A percentile compares a stretch with the other conserved stretches of the same genome.
phyloP scores from a whole-genome alignment of 1,140 invertebrate genomes.

The Lucilia cuprina region DNA sequence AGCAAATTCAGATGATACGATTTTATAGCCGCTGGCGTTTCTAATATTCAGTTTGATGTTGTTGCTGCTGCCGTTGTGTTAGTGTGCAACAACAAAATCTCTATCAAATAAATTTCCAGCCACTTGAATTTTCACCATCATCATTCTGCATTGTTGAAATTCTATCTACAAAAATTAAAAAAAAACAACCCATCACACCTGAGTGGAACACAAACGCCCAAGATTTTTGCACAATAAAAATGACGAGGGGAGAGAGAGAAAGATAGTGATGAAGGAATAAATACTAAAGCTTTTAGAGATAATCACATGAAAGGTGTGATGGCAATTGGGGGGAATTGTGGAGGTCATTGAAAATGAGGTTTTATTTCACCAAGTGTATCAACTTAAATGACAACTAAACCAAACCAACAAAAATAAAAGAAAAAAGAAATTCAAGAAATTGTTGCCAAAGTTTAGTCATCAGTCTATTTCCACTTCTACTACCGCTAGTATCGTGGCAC shows the following conservation, averaged over 20 bases:
- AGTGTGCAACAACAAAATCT: background rate
- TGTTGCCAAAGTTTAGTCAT: background rate
- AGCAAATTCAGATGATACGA: background rate
- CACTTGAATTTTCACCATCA: slow-evolving; percentile 22
- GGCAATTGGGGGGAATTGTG: background rate
- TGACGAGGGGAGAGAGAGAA: background rate
- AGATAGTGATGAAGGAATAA: background rate
- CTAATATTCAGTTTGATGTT: background rate
- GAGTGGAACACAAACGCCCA: background rate
- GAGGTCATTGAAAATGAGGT: background rate
- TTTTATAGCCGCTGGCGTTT: slow-evolving; percentile 1
- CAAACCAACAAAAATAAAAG: too few species aligned
- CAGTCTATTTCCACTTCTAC: background rate
- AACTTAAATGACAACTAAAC: background rate
- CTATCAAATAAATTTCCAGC: slow-evolving; percentile 32
- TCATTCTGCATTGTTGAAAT: slow-evolving; percentile 29
- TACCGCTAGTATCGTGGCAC: background rate
- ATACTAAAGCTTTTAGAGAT: background rate
- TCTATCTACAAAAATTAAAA: background rate
- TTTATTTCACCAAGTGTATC: background rate
- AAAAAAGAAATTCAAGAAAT: background rate
- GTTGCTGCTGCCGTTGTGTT: background rate
- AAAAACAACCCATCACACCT: background rate
- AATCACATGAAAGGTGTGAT: background rate
- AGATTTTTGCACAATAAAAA: too few species aligned